A percentile compares a stretch with the other conserved stretches of the same genome.
phyloP scores from a whole-genome alignment of 2,113 vertebrate genomes.

The Zosterops japonicus region DNA sequence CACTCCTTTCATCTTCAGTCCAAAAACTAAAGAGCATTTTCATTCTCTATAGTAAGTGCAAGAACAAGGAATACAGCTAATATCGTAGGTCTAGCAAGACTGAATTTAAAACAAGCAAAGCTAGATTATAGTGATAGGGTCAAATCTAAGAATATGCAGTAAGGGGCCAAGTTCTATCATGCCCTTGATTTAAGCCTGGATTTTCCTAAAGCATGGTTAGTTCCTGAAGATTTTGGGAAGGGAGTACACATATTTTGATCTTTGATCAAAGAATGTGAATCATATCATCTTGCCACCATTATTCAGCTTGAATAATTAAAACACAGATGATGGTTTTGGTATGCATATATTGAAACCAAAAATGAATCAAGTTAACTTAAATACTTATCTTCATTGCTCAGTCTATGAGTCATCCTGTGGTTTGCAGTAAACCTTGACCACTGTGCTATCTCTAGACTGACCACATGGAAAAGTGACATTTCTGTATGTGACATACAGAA shows the following conservation, averaged over 20 bases:
- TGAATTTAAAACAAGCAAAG: background rate
- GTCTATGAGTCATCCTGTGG: background rate
- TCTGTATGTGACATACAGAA: background rate
- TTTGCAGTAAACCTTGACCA: background rate
- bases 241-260: background rate
- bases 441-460: background rate
- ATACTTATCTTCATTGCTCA: background rate
- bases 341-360: background rate
- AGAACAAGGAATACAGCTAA: background rate
- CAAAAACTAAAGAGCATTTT: background rate
- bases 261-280: background rate
- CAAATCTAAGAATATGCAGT: background rate
- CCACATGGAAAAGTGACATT: background rate
- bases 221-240: background rate
- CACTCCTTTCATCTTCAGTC: background rate
- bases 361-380: background rate
- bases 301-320: background rate
- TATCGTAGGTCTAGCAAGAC: background rate
- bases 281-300: background rate
- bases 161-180: background rate
- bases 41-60: accelerated
- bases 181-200: background rate
- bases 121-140: background rate
- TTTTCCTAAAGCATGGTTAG: background rate
- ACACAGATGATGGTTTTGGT: accelerated